These are phyloP conservation scores for Cisticola juncidis DNA, from an alignment of 2,113 vertebrate genomes.

Conservation along the genomic window DNA sequence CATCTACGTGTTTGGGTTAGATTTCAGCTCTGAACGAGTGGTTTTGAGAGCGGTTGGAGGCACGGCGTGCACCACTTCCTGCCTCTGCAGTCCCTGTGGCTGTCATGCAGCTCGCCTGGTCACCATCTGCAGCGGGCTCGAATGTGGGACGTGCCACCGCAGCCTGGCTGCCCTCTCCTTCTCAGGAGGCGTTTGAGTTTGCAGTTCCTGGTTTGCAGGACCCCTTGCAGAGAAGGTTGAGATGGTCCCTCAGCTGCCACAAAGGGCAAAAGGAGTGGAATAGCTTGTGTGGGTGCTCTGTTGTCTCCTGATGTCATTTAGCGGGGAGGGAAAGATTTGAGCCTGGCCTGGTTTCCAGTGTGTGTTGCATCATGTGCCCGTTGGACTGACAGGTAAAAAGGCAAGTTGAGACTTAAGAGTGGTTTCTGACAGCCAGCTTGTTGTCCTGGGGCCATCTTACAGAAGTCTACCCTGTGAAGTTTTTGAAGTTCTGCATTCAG, in stretches of 20 bases:
- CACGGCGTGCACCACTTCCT: slow-evolving; percentile 51
- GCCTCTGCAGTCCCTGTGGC: not conserved
- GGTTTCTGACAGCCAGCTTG: slow-evolving; percentile 13
- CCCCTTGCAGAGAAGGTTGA: not conserved
- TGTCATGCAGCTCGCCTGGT: not conserved
- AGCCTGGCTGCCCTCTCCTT: not conserved
- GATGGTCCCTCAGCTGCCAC: not conserved
- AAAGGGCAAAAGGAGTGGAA: not conserved
- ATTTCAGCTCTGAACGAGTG: not conserved
- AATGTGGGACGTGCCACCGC: not conserved
- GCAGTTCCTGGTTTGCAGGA: not conserved
- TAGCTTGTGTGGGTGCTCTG: not conserved
- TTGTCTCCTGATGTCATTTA: not conserved
- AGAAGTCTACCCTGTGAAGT: not conserved
- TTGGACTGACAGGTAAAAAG: slow-evolving; percentile 10
- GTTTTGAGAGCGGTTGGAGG: slow-evolving; percentile 46
- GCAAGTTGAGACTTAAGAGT: slow-evolving; percentile 26
- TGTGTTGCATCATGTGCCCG: not conserved
- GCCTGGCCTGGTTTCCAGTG: not conserved
- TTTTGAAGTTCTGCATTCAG: not conserved
- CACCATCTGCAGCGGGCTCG: not conserved
- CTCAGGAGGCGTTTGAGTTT: not conserved
- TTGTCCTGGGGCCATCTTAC: not conserved
- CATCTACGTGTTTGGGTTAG: not conserved
- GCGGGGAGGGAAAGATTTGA: not conserved